phyloP scores from a whole-genome alignment of 2,797 vertebrate species.

The Masticophis lateralis region DNA sequence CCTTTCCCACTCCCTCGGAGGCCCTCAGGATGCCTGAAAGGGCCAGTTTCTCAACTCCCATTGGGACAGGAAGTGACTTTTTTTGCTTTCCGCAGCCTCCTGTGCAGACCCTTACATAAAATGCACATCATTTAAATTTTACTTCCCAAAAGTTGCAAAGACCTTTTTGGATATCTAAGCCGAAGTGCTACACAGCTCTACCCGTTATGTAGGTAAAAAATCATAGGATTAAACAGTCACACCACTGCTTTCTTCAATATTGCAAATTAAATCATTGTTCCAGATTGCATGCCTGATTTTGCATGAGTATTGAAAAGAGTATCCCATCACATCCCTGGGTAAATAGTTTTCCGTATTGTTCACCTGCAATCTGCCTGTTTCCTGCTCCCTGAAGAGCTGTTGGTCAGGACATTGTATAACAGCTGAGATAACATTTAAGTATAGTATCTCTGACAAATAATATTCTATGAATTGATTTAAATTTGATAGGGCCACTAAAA shows the following conservation, averaged over 20 bases:
- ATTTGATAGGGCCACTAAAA: background rate
- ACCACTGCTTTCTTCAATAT: background rate
- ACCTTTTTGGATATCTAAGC: background rate
- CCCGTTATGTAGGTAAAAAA: background rate
- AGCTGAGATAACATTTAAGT: background rate
- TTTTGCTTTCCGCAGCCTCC: no score
- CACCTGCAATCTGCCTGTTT: background rate
- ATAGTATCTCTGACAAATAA: background rate
- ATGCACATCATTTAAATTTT: background rate
- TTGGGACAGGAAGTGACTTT: no score
- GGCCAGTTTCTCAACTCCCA: no score
- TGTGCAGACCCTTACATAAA: background rate
- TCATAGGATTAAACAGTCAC: background rate
- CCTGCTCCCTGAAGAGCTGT: background rate
- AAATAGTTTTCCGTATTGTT: background rate
- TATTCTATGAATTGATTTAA: background rate
- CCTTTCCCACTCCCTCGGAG: no score
- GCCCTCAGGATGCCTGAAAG: no score
- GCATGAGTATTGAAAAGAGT: background rate
- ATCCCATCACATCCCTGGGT: background rate
- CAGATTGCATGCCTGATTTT: background rate
- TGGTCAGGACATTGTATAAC: background rate
- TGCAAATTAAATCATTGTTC: background rate
- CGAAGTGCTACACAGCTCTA: background rate
- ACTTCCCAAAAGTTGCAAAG: background rate